phyloP scores from a whole-genome alignment of 1,140 invertebrate genomes.

The Melitaea cinxia region DNA sequence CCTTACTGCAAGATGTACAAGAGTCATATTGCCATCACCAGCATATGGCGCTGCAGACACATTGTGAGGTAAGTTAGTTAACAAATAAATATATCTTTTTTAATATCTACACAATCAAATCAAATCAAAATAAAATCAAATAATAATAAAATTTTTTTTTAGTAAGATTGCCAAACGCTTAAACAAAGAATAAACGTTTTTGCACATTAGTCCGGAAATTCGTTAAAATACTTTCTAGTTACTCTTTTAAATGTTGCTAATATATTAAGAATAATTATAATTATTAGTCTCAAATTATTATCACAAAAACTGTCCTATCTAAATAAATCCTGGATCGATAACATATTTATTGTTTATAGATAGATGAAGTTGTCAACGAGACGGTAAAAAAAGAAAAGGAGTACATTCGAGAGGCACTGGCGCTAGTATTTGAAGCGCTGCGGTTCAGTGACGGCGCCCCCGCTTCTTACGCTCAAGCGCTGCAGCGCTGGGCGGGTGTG shows the following conservation, averaged over 20 bases:
- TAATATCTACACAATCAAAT: too few relatives aligned
- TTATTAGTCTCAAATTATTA: too few relatives aligned
- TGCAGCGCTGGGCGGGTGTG: conserved; percentile 60
- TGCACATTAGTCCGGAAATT: too few relatives aligned
- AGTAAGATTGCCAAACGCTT: too few relatives aligned
- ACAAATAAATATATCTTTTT: too few relatives aligned
- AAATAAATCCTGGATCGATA: background rate
- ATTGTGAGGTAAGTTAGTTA: conserved; percentile 63
- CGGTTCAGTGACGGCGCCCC: conserved; percentile 52
- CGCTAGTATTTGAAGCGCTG: conserved; percentile 57
- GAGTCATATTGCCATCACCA: conserved; percentile 71
- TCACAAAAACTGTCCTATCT: too few relatives aligned
- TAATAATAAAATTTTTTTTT: background rate
- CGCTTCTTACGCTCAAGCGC: conserved; percentile 40
- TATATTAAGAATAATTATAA: too few relatives aligned
- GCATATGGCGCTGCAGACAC: conserved; percentile 59
- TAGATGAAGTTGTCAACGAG: conserved; percentile 66
- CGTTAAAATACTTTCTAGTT: too few relatives aligned
- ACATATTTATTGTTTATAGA: conserved; percentile 43
- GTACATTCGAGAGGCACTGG: conserved; percentile 59
- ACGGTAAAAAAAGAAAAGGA: conserved; percentile 47
- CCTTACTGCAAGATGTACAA: conserved; percentile 54
- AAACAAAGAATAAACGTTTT: too few relatives aligned
- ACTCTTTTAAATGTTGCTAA: too few relatives aligned
- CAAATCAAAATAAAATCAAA: too few relatives aligned